Evolutionary conservation across 2,797 vertebrate species (phyloP).

Genomic region (Gastrophryne carolinensis): DNA sequence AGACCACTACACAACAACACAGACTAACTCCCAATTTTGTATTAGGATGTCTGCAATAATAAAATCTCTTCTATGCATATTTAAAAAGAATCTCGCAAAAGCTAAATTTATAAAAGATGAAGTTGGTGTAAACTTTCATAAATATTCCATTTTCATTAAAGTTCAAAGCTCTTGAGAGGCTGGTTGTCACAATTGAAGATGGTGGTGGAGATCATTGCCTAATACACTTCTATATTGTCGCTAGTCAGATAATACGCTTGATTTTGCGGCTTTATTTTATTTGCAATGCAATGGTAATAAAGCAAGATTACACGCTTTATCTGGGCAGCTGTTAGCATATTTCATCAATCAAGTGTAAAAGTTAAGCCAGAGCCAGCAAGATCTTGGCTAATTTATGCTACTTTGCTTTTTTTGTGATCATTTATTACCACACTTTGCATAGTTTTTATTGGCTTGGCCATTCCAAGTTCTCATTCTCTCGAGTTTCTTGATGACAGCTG

Average conservation of each 20-base stretch:
- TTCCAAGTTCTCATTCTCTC: constrained; percentile 16
- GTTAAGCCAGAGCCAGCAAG: not conserved
- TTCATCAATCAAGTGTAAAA: constrained; percentile 14
- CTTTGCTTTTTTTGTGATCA: not conserved
- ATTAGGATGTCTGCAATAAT: not conserved
- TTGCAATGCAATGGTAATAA: constrained; percentile 38
- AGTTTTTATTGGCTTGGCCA: constrained; percentile 4
- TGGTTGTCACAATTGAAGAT: constrained; percentile 6
- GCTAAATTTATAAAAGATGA: constrained; percentile 33
- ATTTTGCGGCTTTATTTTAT: constrained; percentile 31
- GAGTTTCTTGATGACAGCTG: not conserved
- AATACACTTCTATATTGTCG: not conserved
- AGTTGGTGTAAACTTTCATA: not conserved
- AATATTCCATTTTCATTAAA: constrained; percentile 25
- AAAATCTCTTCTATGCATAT: not conserved
- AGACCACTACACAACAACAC: not conserved
- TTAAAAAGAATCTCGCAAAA: not conserved
- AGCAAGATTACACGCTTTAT: constrained; percentile 20
- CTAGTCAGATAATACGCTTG: constrained; percentile 5
- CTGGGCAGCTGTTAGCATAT: constrained; percentile 26
- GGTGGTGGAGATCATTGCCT: constrained; percentile 20
- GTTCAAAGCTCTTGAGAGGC: not conserved
- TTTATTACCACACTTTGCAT: not conserved
- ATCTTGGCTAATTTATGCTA: constrained; percentile 13
- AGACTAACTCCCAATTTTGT: not conserved